phyloP scores from a whole-genome alignment of 2,113 vertebrate species.

The Gasterosteus nipponicus region DNA sequence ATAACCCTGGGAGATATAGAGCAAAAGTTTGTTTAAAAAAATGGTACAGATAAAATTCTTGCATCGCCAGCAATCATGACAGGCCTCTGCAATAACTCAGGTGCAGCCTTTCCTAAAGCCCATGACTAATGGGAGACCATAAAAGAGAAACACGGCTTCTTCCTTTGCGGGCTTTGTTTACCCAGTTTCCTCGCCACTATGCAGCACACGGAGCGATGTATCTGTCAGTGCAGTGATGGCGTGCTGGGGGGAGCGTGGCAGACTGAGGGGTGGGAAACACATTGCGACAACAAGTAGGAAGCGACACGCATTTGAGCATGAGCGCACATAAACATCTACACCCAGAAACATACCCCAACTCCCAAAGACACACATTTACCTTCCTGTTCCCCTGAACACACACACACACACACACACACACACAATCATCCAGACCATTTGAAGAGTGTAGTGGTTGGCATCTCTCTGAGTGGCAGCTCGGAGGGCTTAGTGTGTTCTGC shows the following conservation, averaged over 20 bases:
- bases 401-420: constrained; percentile 2
- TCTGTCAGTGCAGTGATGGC: constrained; percentile 51
- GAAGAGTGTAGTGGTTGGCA: constrained; percentile 12
- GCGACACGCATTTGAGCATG: constrained; percentile 31
- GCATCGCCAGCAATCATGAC: constrained; percentile 14
- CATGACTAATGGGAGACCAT: constrained; percentile 45
- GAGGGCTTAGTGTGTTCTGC: constrained; percentile 46
- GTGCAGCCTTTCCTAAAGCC: constrained; percentile 43
- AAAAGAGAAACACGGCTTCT: constrained; percentile 61
- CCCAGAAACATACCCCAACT: constrained; percentile 26
- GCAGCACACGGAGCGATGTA: constrained; percentile 52
- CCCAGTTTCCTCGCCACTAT: constrained; percentile 53
- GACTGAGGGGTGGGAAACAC: constrained; percentile 45
- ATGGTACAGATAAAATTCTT: constrained; percentile 24
- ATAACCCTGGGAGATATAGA: constrained; percentile 20
- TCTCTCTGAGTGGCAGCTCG: constrained; percentile 39
- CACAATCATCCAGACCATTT: constrained; percentile 15
- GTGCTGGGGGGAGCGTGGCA: constrained; percentile 7
- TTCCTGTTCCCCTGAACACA: constrained; percentile 8
- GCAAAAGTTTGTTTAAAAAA: constrained; percentile 52
- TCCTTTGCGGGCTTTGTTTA: constrained; percentile 62
- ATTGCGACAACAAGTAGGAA: constrained; percentile 59
- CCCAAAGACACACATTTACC: constrained; percentile 35
- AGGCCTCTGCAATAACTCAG: constrained; percentile 46
- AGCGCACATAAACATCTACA: constrained; percentile 35